Evolutionary conservation across 2,888 invertebrate species (phyloP).

Genomic region (Entomobrya multifasciata): DNA sequence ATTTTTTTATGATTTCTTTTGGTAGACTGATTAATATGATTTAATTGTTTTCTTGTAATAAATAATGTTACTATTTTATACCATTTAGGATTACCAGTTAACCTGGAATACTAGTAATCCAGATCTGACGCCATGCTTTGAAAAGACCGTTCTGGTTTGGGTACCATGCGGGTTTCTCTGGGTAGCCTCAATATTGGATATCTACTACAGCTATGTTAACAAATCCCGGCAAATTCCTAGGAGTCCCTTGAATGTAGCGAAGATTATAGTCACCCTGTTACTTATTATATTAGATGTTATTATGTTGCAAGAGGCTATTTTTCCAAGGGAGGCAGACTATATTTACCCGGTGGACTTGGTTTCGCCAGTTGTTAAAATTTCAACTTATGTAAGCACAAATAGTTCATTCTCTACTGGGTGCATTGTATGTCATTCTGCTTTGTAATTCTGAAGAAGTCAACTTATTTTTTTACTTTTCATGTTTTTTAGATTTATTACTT

Average conservation of each 20-base stretch:
- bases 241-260: constrained; percentile 79
- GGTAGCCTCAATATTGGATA: constrained; percentile 88
- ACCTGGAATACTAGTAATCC: constrained; percentile 87
- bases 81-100: constrained; percentile 72
- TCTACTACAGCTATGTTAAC: constrained; percentile 73
- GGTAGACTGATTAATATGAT: not conserved
- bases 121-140: constrained; percentile 94
- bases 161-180: constrained; percentile 92
- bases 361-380: constrained; percentile 72
- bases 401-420: not conserved
- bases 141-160: constrained; percentile 95
- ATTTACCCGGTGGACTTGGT: constrained; percentile 68
- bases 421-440: too few species aligned
- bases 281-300: constrained; percentile 67
- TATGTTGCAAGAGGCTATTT: constrained; percentile 56
- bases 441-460: not conserved
- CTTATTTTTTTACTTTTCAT: not conserved
- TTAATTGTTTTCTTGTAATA: not conserved
- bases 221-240: constrained; percentile 78
- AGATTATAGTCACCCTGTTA: constrained; percentile 52
- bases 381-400: constrained; percentile 71
- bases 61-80: not conserved
- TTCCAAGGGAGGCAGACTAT: constrained; percentile 25
- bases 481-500: constrained; percentile 81
- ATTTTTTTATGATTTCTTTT: too few species aligned